These are phyloP conservation scores for Diplosoma virens DNA, from an alignment of 23 tunicate genomes.

Conservation along the genomic window DNA sequence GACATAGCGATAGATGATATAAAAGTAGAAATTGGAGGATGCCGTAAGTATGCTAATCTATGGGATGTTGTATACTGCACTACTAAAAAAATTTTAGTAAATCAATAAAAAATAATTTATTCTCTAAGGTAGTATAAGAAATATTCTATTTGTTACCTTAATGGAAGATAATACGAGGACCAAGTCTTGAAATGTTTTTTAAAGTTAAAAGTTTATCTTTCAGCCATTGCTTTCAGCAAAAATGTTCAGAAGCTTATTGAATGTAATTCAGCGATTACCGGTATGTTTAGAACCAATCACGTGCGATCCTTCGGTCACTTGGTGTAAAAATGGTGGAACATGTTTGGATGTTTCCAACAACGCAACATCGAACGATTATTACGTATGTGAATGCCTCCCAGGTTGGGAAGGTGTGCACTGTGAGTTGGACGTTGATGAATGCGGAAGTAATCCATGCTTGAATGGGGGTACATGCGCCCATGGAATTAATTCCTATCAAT, in stretches of 20 bases:
- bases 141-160: too few species aligned
- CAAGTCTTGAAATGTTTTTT: too few species aligned
- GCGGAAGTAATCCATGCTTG: constrained; percentile 55
- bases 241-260: too few species aligned
- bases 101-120: too few species aligned
- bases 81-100: too few species aligned
- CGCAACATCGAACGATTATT: constrained; percentile 23
- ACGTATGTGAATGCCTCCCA: constrained; percentile 52
- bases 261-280: too few species aligned
- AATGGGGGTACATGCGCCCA: constrained; percentile 77
- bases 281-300: not conserved
- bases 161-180: too few species aligned
- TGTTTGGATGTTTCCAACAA: constrained; percentile 24
- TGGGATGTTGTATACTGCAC: too few species aligned
- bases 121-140: too few species aligned
- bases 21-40: constrained; percentile 22
- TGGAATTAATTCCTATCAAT: constrained; percentile 45
- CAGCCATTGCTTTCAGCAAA: too few species aligned
- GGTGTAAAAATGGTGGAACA: constrained; percentile 74
- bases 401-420: constrained; percentile 90
- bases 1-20: constrained; percentile 78
- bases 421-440: constrained; percentile 77
- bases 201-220: too few species aligned
- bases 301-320: constrained; percentile 5
- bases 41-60: constrained; percentile 44